Conservation (phyloP, 2,797 vertebrate species). For the Nasua narica region DNA sequence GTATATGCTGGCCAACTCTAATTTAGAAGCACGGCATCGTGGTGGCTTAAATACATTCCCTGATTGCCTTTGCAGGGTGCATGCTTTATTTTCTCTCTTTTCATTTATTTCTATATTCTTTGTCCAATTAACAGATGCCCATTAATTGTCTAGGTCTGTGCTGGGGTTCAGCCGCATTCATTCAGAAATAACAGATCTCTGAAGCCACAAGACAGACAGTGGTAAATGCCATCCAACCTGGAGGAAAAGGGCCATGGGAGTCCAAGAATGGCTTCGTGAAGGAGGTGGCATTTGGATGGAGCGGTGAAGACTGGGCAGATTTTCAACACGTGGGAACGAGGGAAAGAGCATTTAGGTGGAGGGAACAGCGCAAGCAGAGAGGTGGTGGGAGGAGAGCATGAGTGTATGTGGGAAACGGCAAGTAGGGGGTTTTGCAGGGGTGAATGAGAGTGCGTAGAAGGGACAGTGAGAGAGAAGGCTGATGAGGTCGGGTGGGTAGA, state of each 20-base stretch:
- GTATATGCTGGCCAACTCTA: not conserved
- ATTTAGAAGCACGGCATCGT: not conserved
- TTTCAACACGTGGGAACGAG: not conserved
- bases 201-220: not conserved
- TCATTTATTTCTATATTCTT: not conserved
- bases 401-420: fast-evolving
- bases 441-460: not conserved
- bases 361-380: not conserved
- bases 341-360: not conserved
- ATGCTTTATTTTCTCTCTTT: not conserved
- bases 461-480: not conserved
- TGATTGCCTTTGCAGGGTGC: not conserved
- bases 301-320: not conserved
- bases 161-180: not conserved
- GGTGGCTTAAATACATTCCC: not conserved
- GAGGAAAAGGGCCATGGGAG: fast-evolving
- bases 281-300: not conserved
- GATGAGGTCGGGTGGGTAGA: not conserved
- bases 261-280: not conserved
- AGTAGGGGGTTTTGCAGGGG: not conserved
- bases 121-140: not conserved
- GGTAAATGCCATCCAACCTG: not conserved
- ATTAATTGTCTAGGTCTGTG: not conserved
- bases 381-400: not conserved
- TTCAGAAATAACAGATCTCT: not conserved